A percentile compares a stretch with the other conserved stretches of the same genome.
Conservation (phyloP, 2,797 vertebrate species). For the Ibycter americanus region DNA sequence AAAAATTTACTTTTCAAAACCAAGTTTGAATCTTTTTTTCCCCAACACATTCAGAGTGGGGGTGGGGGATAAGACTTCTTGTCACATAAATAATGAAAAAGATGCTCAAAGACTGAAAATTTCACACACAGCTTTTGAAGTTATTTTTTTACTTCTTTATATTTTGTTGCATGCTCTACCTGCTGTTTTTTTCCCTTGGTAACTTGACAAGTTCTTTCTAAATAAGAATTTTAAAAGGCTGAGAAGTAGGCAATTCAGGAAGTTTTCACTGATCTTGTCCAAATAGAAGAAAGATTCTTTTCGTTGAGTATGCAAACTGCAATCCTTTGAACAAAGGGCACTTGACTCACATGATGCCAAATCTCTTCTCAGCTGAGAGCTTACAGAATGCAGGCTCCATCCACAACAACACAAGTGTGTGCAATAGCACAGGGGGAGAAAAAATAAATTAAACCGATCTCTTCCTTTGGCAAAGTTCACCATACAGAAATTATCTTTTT, state of each 20-base stretch:
- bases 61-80: neutral
- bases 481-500: neutral
- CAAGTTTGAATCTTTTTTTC: slow-evolving; percentile 48
- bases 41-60: neutral
- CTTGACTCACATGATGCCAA: slow-evolving; percentile 23
- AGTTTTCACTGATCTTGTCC: slow-evolving; percentile 29
- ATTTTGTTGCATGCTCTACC: slow-evolving; percentile 28
- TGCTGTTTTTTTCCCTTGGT: neutral
- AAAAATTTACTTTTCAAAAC: slow-evolving; percentile 58
- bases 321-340: slow-evolving; percentile 56
- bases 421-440: neutral
- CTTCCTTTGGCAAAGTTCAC: neutral
- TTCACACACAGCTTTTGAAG: slow-evolving; percentile 58
- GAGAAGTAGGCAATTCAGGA: neutral
- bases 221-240: slow-evolving; percentile 1
- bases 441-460: neutral
- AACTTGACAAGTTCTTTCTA: slow-evolving; percentile 28
- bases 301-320: neutral
- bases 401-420: neutral
- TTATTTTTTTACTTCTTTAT: slow-evolving; percentile 55
- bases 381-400: neutral
- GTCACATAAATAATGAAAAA: slow-evolving; percentile 64
- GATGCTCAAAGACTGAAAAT: slow-evolving; percentile 57
- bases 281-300: slow-evolving; percentile 4
- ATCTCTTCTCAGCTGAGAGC: neutral